These are phyloP conservation scores for Lypha dubia DNA, from an alignment of 2,888 invertebrate species.

Conservation along the genomic window DNA sequence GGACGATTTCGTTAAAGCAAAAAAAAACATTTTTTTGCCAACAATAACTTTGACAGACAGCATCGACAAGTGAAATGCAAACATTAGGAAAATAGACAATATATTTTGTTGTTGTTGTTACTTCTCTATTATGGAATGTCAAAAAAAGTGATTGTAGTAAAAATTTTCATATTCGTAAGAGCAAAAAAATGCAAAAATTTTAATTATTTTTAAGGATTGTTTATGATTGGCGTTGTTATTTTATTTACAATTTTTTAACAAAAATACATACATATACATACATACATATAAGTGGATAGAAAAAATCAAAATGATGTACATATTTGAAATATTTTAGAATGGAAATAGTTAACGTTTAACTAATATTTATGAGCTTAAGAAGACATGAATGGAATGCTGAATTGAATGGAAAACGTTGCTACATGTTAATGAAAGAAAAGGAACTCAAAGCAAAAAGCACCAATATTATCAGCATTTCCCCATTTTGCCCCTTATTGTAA, in stretches of 20 bases:
- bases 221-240: constrained; percentile 17
- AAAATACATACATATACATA: neutral
- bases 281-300: too few species aligned
- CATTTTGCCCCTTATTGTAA: too few species aligned
- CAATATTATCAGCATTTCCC: too few species aligned
- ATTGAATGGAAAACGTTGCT: constrained; percentile 3
- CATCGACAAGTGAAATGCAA: constrained; percentile 25
- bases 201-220: constrained; percentile 46
- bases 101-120: neutral
- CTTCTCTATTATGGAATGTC: constrained; percentile 6
- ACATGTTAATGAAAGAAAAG: too few species aligned
- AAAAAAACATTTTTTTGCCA: constrained; percentile 13
- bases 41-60: constrained; percentile 14
- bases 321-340: constrained; percentile 9
- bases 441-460: too few species aligned
- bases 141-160: constrained; percentile 49
- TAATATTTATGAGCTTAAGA: too few species aligned
- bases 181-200: constrained; percentile 11
- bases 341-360: neutral
- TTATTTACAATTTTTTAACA: neutral
- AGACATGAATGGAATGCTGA: too few species aligned
- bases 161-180: constrained; percentile 18
- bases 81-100: constrained; percentile 3
- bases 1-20: neutral
- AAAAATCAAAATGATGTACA: neutral